phyloP scores from a whole-genome alignment of 2,797 vertebrate genomes.

The Lagorchestes hirsutus region DNA sequence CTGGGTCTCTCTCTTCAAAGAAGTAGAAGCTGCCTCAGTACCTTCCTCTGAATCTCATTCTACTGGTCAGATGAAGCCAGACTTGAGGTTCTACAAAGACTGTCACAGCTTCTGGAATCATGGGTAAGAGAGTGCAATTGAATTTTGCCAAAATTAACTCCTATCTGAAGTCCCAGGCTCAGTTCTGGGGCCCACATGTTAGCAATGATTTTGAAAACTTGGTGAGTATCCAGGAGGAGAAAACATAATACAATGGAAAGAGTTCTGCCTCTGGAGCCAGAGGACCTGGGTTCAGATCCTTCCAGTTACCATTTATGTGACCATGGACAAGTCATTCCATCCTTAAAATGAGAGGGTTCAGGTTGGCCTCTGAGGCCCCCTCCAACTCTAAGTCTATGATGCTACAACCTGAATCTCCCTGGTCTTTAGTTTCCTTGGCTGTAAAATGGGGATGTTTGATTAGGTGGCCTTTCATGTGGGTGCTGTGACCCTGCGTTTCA shows the following conservation, averaged over 20 bases:
- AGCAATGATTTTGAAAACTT: neutral
- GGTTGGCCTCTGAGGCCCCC: no score
- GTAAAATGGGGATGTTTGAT: neutral
- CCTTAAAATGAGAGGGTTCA: no score
- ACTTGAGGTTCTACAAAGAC: neutral
- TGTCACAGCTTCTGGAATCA: neutral
- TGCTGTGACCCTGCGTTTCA: neutral
- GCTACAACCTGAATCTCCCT: neutral
- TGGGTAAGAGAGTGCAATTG: neutral
- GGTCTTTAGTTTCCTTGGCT: neutral
- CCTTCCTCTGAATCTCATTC: slow-evolving; percentile 30
- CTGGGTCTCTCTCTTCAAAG: neutral
- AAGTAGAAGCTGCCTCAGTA: neutral
- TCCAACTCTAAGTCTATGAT: no score
- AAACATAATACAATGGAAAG: neutral
- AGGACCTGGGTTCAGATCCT: neutral
- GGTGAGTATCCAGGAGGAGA: neutral
- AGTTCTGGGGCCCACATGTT: neutral
- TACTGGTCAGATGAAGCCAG: neutral
- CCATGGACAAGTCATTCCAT: neutral
- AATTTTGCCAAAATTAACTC: neutral
- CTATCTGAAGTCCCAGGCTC: neutral
- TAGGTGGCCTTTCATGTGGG: neutral
- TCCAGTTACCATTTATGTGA: neutral
- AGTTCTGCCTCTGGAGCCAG: neutral